Evolutionary conservation across 2,797 vertebrate genomes (phyloP).

Genomic region (Pelodytes ibericus): DNA sequence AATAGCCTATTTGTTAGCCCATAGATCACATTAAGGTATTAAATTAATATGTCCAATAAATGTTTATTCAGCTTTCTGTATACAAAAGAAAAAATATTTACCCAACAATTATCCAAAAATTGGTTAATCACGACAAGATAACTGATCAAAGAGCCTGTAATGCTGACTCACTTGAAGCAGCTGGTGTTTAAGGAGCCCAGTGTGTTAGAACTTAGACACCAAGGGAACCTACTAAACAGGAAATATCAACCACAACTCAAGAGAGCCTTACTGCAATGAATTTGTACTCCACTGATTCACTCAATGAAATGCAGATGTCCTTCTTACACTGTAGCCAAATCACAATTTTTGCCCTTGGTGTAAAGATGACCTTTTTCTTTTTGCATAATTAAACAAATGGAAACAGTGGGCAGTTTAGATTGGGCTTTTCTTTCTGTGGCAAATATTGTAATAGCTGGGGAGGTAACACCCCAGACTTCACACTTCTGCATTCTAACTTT

Average conservation of each 20-base stretch:
- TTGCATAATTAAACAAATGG: too few relatives aligned
- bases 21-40: conserved; percentile 28
- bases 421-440: too few relatives aligned
- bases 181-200: conserved; percentile 70
- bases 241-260: conserved; percentile 72
- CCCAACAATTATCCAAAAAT: conserved; percentile 63
- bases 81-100: conserved; percentile 35
- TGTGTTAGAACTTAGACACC: conserved; percentile 74
- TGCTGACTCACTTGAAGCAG: conserved; percentile 71
- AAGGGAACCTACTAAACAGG: conserved; percentile 82
- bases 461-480: too few relatives aligned
- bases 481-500: too few relatives aligned
- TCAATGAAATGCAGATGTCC: conserved; percentile 81
- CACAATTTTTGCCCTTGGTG: conserved; percentile 56
- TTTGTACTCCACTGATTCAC: conserved; percentile 71
- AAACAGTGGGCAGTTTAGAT: too few relatives aligned
- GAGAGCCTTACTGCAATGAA: conserved; percentile 70
- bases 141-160: conserved; percentile 70
- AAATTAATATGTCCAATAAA: conserved; percentile 39
- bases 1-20: conserved; percentile 46
- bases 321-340: conserved; percentile 66
- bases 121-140: conserved; percentile 69
- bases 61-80: conserved; percentile 60
- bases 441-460: too few relatives aligned
- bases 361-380: conserved; percentile 51